Conservation (phyloP, 2,888 invertebrate genomes). For the Epinotia demarniana region DNA sequence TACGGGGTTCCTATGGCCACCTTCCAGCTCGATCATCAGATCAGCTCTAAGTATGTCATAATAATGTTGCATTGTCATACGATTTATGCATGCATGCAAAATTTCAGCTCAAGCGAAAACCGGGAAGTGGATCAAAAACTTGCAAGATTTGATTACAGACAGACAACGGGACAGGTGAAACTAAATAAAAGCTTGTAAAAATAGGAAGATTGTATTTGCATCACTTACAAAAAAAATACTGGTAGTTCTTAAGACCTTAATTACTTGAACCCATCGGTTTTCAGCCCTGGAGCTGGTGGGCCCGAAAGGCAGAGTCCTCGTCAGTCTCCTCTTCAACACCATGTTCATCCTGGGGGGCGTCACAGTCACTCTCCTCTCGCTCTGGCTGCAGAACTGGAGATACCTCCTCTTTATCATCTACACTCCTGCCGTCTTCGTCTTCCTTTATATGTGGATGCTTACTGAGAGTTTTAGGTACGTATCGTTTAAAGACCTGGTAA, state of each 20-base stretch:
- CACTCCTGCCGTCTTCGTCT: constrained; percentile 71
- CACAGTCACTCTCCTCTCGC: constrained; percentile 72
- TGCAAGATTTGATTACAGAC: too few relatives aligned
- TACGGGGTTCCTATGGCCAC: too few relatives aligned
- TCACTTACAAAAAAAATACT: background rate
- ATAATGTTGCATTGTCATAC: too few relatives aligned
- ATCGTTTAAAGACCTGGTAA: too few relatives aligned
- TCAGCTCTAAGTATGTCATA: too few relatives aligned
- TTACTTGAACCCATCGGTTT: constrained; percentile 45
- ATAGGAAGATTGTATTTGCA: too few relatives aligned
- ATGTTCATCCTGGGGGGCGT: constrained; percentile 81
- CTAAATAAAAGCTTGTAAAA: too few relatives aligned
- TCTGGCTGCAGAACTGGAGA: constrained; percentile 79
- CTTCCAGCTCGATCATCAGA: too few relatives aligned
- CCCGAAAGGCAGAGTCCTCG: constrained; percentile 78
- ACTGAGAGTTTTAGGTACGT: constrained; percentile 68
- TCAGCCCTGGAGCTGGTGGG: constrained; percentile 78
- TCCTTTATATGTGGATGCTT: constrained; percentile 74
- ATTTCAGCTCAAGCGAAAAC: too few relatives aligned
- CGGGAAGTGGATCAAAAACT: too few relatives aligned
- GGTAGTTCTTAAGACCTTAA: background rate
- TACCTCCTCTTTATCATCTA: constrained; percentile 77
- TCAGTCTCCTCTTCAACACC: constrained; percentile 78
- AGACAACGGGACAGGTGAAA: too few relatives aligned
- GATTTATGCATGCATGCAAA: too few relatives aligned